Conservation (phyloP, 2,113 vertebrate species). For the Chroicocephalus ridibundus region DNA sequence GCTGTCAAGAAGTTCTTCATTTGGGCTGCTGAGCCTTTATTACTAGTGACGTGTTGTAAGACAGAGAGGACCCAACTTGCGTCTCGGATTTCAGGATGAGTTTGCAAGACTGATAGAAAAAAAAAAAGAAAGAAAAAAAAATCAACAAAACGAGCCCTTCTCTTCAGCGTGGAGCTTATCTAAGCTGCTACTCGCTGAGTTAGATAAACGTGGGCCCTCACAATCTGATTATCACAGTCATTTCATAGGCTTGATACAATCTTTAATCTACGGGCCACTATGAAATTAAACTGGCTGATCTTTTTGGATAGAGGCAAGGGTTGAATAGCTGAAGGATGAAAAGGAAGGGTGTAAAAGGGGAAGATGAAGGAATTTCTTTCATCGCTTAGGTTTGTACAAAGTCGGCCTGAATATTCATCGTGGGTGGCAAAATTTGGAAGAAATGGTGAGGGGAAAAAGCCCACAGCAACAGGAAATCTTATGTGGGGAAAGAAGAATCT, state of each 20-base stretch:
- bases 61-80: constrained; percentile 22
- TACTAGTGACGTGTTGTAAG: constrained; percentile 19
- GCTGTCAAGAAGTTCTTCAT: constrained; percentile 65
- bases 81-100: constrained; percentile 34
- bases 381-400: neutral
- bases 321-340: neutral
- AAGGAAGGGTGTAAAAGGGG: neutral
- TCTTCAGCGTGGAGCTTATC: neutral
- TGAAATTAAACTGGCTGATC: constrained; percentile 51
- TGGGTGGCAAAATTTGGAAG: neutral
- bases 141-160: neutral
- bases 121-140: neutral
- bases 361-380: neutral
- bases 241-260: constrained; percentile 33
- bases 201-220: constrained; percentile 9
- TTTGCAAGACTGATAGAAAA: constrained; percentile 6
- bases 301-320: neutral
- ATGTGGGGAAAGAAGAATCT: neutral
- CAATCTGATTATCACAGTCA: constrained; percentile 42
- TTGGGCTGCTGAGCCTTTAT: constrained; percentile 53
- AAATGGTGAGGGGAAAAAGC: fast-evolving
- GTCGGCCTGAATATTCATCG: neutral
- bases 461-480: neutral
- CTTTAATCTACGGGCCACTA: constrained; percentile 1
- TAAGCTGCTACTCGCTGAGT: neutral